A percentile compares a stretch with the other conserved stretches of the same genome.
Conservation (phyloP, 2,113 vertebrate species). For the Echinops telfairi region DNA sequence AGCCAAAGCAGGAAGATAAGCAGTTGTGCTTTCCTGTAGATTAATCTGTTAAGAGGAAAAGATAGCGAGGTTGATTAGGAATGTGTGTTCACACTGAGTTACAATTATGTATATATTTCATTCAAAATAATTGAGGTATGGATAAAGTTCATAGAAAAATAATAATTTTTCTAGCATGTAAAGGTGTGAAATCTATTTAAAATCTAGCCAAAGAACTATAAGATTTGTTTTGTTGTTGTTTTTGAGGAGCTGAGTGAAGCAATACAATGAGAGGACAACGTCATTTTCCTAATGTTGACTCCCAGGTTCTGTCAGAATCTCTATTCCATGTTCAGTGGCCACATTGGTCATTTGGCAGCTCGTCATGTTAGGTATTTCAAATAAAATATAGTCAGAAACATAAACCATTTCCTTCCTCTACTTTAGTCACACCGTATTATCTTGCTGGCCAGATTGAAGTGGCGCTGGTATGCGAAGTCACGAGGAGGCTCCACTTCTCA, state of each 20-base stretch:
- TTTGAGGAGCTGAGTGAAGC: neutral
- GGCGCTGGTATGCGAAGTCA: too few species aligned
- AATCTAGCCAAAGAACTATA: neutral
- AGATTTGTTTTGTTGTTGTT: neutral
- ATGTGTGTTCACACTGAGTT: conserved; percentile 15
- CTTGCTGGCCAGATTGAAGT: conserved; percentile 11
- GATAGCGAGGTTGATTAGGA: conserved; percentile 70
- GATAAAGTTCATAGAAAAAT: neutral
- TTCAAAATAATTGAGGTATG: neutral
- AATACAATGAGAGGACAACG: neutral
- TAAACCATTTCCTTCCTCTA: conserved; percentile 10
- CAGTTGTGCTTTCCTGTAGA: conserved; percentile 81
- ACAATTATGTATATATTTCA: neutral
- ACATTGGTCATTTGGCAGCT: neutral
- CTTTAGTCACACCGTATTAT: neutral
- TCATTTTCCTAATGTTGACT: neutral
- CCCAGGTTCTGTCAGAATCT: neutral
- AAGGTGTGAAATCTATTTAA: neutral
- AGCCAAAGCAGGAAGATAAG: conserved; percentile 78
- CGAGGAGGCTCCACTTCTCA: neutral
- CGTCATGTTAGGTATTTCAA: conserved; percentile 17
- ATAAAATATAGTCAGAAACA: conserved; percentile 15
- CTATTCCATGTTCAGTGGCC: neutral
- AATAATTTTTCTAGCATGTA: neutral
- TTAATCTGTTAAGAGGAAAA: conserved; percentile 81